Percentiles rank a stretch among this genome's conserved stretches.
These are phyloP conservation scores for Drosophila macrospina DNA, from an alignment of 2,888 invertebrate genomes.

Conservation along the genomic window DNA sequence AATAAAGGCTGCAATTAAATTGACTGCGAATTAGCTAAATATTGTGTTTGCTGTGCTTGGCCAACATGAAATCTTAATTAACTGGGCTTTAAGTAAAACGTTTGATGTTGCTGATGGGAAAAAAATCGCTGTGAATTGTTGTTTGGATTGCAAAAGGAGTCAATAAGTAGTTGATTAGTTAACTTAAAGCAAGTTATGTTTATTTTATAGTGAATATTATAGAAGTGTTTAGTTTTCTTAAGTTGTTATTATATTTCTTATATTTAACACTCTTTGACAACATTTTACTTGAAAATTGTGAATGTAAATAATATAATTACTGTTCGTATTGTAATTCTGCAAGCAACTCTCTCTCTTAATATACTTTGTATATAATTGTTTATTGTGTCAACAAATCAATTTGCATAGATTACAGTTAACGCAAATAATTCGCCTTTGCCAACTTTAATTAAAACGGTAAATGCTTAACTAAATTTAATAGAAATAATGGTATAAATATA, in stretches of 20 bases:
- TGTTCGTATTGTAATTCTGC: not conserved
- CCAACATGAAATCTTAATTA: constrained; percentile 25
- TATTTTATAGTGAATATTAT: not conserved
- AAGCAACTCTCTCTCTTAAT: not conserved
- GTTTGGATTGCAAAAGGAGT: not conserved
- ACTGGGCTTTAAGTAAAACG: not conserved
- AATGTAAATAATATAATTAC: too few species aligned
- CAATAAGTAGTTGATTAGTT: not conserved
- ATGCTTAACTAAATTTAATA: constrained; percentile 7
- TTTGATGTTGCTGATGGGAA: not conserved
- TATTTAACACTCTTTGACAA: too few species aligned
- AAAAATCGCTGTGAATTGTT: not conserved
- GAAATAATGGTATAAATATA: not conserved
- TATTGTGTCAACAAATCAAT: constrained; percentile 1
- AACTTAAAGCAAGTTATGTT: not conserved
- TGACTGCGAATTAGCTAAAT: constrained; percentile 48
- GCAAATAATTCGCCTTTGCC: not conserved
- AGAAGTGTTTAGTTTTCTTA: too few species aligned
- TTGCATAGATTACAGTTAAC: constrained; percentile 11
- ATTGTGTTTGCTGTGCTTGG: not conserved
- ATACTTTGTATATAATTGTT: constrained; percentile 1
- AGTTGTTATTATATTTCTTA: too few species aligned
- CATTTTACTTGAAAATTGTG: too few species aligned
- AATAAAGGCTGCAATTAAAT: constrained; percentile 46
- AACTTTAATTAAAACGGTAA: constrained; percentile 37